These are phyloP conservation scores for Megalurothrips usitatus DNA, from an alignment of 2,888 invertebrate species.

Conservation along the genomic window DNA sequence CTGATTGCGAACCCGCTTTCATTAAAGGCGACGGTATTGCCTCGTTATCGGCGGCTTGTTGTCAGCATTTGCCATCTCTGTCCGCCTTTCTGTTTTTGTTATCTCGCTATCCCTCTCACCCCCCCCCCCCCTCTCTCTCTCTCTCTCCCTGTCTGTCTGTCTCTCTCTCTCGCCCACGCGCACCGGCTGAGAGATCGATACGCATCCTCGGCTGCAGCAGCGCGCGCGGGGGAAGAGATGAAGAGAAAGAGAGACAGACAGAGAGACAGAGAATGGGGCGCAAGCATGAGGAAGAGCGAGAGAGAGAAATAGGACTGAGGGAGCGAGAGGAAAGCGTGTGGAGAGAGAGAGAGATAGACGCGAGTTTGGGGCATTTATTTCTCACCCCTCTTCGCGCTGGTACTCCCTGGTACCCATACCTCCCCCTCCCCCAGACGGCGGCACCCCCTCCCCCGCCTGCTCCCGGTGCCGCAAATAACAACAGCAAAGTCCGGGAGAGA, in stretches of 20 bases:
- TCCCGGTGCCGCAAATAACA: too few species aligned
- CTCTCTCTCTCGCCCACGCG: conserved; percentile 22
- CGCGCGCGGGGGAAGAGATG: conserved; percentile 32
- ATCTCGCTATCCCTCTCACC: neutral
- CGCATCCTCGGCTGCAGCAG: conserved; percentile 40
- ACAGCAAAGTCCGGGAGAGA: neutral
- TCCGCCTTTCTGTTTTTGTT: neutral
- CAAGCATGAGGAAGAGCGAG: neutral
- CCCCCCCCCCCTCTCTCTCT: neutral
- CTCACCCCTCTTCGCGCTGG: conserved; percentile 32
- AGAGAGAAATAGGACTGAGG: neutral
- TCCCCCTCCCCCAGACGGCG: too few species aligned
- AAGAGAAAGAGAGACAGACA: neutral
- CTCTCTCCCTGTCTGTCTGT: neutral
- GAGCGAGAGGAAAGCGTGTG: neutral
- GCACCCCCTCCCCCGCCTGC: too few species aligned
- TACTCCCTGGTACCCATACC: conserved; percentile 6
- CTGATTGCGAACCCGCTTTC: too few species aligned
- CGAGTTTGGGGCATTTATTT: neutral
- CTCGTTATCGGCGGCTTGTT: too few species aligned
- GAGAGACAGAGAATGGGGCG: neutral
- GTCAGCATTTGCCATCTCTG: neutral
- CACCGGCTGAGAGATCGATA: neutral
- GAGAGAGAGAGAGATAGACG: neutral
- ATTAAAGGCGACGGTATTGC: too few species aligned